Evolutionary conservation across 2,113 vertebrate species (phyloP), one percentile per base, ranked within the genome.

Genomic region (Saccopteryx leptura): DNA sequence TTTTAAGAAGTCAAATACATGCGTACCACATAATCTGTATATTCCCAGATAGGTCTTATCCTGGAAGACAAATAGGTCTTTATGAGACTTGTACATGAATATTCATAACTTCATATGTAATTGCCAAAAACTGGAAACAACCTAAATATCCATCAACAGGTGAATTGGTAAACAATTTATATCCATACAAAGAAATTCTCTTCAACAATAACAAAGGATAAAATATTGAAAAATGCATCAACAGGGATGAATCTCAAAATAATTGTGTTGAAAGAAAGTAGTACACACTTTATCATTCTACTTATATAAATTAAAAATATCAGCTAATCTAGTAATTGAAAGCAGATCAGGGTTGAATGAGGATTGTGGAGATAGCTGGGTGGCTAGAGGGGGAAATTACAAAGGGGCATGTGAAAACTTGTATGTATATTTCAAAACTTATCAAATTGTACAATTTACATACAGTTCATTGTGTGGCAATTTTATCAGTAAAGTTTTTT

Each of bases 401-500:
- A 28, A 50, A 19, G 15, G n/a, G 11, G 76, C 2, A 19, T 26
- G 4, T 58, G n/a, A 54, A 82, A 79, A 68, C 1, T 17, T 31
- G 2, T 18, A 58, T 66, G n/a, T 23, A 72, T 46, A 52, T 15
- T 72, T 95, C 33, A 68, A 88, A 48, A 84, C 23, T 33, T 48
- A 72, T 14, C 60, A 56, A 48, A 48, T 54, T 60, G 6, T 39
- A 50, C 12, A 14, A 71, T 18, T 79, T 74, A 39, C 2, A 17
- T 79, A n/a, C 13, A 79, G 4, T 24, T 60, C 74, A 24, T 78
- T 46, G 13, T 56, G 2, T 63, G 17, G 46, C 10, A 54, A 63
- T 75, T 90, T 93, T 65, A 71, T 90, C 28, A 80, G 71, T 69
- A 68, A 78, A 71, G 26, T 9, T 54, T 89, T 93, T 60, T 33